Base-by-base conservation (phyloP, 1,140 invertebrate genomes). In the Polypedilum pembai region DNA sequence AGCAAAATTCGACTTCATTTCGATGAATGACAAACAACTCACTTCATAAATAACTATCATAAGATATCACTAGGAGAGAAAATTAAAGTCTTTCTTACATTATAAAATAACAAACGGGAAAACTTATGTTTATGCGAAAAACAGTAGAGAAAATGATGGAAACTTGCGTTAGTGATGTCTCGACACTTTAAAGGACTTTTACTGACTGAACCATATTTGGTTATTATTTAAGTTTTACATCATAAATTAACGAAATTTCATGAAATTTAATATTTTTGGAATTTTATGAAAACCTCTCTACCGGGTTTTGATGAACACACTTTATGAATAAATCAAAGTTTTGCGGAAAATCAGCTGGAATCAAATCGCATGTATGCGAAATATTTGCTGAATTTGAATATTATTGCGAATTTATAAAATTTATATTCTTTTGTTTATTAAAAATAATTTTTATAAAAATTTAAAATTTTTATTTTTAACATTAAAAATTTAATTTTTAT, bases 111-210 rank as follows among this genome's bases (percentile, higher is more conserved):
- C 45, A 56, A 56, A 56, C 45, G 12, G 45, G 45, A 56, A 56
- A 56, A 56, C 45, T 56, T 56, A 56, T 56, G 45, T 56, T 56
- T 56, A 56, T 56, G 45, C 45, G 45, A 56, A 56, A 56, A 56
- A n/a, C 45, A 33, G 45, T 56, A 56, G 12, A 56, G 45, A 56
- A 56, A 45, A 56, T 33, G 24, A 33, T 33, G 24, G 24, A 33
- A 33, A 33, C 24, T 33, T 33, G 24, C 24, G 24, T 33, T 33
- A 33, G 10, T 56, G 45, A 56, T 56, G 45, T 56, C 10, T 33
- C 24, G 24, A 33, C 5, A 33, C 24, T 33, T 33, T 5, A 33
- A 33, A 33, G 24, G 41, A 45, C 8, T 4, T 12, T 45, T 45
- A 45, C 8, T 12, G 41, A 45, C 15, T 45, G 8, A 45, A 45